Evolutionary conservation across 2,113 vertebrate genomes (phyloP).

Genomic region (Xerus inauris): DNA sequence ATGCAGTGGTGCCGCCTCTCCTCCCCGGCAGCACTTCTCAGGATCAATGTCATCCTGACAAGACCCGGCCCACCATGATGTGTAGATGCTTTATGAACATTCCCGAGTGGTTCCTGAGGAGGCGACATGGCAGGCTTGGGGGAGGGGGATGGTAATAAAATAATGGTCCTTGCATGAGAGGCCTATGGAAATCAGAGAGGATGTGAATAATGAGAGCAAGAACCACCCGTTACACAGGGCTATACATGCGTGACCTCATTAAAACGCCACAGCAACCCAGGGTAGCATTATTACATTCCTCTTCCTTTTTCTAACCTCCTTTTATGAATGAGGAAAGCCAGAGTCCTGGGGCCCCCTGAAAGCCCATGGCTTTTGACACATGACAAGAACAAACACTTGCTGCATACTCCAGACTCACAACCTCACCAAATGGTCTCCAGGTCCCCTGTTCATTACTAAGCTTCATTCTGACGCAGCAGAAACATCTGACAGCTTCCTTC

Average conservation of each 20-base stretch:
- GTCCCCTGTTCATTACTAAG: not conserved
- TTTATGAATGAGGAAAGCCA: not conserved
- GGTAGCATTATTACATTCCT: not conserved
- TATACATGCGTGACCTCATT: not conserved
- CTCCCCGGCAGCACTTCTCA: not conserved
- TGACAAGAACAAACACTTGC: not conserved
- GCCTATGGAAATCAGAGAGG: not conserved
- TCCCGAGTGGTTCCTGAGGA: not conserved
- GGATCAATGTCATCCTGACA: not conserved
- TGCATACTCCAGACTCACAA: too few species aligned
- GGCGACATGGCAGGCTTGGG: fast-evolving
- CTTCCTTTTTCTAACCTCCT: not conserved
- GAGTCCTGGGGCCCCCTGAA: not conserved
- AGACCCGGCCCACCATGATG: fast-evolving
- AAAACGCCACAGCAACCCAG: not conserved
- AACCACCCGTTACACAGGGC: too few species aligned
- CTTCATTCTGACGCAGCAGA: not conserved
- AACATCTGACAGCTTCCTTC: not conserved
- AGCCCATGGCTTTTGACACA: not conserved
- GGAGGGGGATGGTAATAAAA: not conserved
- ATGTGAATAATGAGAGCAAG: not conserved
- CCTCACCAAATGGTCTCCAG: not conserved
- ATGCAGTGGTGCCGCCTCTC: fast-evolving
- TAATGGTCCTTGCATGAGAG: too few species aligned
- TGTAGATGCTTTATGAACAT: fast-evolving